Conservation (phyloP, 2,797 vertebrate genomes). For the Sarcoramphus papa region DNA sequence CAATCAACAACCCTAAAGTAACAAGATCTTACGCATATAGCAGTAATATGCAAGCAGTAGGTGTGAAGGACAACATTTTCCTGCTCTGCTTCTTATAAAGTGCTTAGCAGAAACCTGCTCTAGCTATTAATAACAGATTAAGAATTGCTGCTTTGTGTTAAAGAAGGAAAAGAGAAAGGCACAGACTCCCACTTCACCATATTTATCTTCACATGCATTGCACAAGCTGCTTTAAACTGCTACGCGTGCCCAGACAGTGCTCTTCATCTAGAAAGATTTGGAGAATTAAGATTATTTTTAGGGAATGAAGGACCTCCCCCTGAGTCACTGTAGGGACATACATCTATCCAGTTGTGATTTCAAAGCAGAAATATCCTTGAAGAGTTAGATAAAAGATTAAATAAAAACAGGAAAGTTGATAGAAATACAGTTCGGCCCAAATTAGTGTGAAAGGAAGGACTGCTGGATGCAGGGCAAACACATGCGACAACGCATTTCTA, state of each 20-base stretch:
- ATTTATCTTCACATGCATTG: background rate
- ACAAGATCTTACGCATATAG: background rate
- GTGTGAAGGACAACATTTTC: background rate
- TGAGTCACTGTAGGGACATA: background rate
- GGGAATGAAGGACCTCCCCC: background rate
- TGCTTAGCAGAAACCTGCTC: background rate
- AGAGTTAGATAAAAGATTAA: background rate
- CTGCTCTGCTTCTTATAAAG: background rate
- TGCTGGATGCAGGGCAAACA: background rate
- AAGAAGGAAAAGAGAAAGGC: background rate
- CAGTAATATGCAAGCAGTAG: background rate
- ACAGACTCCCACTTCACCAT: background rate
- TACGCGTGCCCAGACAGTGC: background rate
- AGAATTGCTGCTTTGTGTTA: background rate
- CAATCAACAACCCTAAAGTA: background rate
- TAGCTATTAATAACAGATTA: background rate
- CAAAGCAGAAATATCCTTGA: background rate
- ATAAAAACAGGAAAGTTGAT: background rate
- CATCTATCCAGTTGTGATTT: background rate
- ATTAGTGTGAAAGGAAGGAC: background rate
- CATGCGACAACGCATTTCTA: rapidly evolving
- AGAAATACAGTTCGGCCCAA: background rate
- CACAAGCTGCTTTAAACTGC: background rate
- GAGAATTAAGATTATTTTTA: conserved; percentile 25
- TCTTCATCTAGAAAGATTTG: background rate